These are phyloP conservation scores for Rhinolophus ferrumequinum DNA, from an alignment of 2,113 vertebrate species.

Conservation along the genomic window DNA sequence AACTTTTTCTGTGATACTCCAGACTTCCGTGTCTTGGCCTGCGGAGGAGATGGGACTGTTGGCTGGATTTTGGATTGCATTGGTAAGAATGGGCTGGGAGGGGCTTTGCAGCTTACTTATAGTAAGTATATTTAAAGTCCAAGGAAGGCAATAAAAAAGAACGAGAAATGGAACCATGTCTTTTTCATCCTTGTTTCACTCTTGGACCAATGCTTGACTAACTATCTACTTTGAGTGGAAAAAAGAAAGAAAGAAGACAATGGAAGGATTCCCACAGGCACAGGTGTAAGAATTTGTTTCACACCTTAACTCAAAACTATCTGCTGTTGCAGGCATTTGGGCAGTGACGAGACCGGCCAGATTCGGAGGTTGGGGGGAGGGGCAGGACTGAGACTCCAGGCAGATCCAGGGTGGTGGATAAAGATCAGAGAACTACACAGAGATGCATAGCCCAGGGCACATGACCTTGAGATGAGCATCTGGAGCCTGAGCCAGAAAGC, in stretches of 20 bases:
- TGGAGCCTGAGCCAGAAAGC: neutral
- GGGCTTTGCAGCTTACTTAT: neutral
- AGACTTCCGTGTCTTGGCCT: conserved; percentile 88
- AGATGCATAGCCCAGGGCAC: neutral
- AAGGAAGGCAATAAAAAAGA: neutral
- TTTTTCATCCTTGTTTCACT: neutral
- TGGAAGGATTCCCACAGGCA: neutral
- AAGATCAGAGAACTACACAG: neutral
- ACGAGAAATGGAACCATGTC: neutral
- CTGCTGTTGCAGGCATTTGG: neutral
- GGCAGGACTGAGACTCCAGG: neutral
- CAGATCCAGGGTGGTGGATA: neutral
- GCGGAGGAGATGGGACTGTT: conserved; percentile 87
- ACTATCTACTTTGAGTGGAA: neutral
- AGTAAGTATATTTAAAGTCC: neutral
- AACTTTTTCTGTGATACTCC: conserved; percentile 87
- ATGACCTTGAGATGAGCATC: neutral
- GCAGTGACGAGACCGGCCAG: neutral
- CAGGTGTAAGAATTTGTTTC: neutral
- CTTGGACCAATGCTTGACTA: neutral
- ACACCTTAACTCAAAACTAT: neutral
- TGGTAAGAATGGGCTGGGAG: conserved; percentile 79
- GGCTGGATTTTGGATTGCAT: conserved; percentile 90
- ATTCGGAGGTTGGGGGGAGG: fast-evolving
- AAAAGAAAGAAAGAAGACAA: neutral